Evolutionary conservation across 2,888 invertebrate species (phyloP).

Genomic region (Incurvaria masculella): DNA sequence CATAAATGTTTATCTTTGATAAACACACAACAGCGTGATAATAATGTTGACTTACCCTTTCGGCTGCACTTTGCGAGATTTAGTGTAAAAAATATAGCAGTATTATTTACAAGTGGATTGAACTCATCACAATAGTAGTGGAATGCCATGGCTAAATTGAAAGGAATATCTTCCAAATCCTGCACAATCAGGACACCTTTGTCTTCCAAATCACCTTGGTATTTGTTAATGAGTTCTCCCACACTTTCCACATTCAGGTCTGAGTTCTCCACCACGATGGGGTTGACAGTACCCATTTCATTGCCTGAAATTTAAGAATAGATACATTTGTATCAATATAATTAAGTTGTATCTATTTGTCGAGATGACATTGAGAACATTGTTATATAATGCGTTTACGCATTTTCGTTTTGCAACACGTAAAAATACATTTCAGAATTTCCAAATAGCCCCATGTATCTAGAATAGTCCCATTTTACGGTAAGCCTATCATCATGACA

Average conservation of each 20-base stretch:
- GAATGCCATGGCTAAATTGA: conserved; percentile 45
- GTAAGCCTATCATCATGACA: too few relatives aligned
- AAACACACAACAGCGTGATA: too few relatives aligned
- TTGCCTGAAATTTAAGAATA: conserved; percentile 42
- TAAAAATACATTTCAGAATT: too few relatives aligned
- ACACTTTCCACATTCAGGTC: conserved; percentile 28
- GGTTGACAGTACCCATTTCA: conserved; percentile 23
- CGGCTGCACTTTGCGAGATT: conserved; percentile 31
- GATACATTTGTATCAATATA: too few relatives aligned
- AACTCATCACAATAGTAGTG: conserved; percentile 52
- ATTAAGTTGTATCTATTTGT: too few relatives aligned
- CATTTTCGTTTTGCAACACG: too few relatives aligned
- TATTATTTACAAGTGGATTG: conserved; percentile 39
- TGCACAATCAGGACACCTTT: conserved; percentile 41
- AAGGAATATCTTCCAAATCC: conserved; percentile 34
- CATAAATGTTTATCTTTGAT: too few relatives aligned
- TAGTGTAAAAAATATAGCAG: conserved; percentile 46
- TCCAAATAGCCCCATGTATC: too few relatives aligned
- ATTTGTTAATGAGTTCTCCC: conserved; percentile 33
- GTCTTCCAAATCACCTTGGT: conserved; percentile 27
- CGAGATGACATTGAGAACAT: too few relatives aligned
- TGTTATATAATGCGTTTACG: too few relatives aligned
- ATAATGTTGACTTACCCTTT: neutral
- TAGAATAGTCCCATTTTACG: too few relatives aligned
- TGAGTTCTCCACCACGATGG: conserved; percentile 29